Evolutionary conservation across 2,888 invertebrate genomes (phyloP).

Genomic region (Odontomyia ornata): DNA sequence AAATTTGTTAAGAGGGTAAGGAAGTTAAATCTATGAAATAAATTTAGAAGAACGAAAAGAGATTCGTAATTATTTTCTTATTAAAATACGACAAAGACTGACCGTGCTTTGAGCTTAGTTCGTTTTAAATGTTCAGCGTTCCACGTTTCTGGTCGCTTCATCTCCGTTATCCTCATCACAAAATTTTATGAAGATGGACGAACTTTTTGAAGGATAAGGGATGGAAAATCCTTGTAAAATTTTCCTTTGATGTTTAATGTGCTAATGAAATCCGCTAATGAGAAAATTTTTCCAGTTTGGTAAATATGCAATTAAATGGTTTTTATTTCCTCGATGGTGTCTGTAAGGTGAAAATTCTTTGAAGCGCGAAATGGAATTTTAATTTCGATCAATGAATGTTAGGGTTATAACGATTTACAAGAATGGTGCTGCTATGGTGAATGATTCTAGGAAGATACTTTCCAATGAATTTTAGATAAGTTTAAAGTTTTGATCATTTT

Average conservation of each 20-base stretch:
- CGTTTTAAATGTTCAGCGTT: background rate
- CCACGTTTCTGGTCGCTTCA: background rate
- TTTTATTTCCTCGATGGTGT: background rate
- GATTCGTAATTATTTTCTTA: background rate
- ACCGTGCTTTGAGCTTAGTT: background rate
- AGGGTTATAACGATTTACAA: no score
- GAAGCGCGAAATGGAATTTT: background rate
- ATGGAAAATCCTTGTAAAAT: background rate
- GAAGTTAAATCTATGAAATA: background rate
- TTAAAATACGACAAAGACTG: background rate
- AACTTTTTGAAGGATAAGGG: background rate
- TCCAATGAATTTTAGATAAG: no score
- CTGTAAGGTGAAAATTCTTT: background rate
- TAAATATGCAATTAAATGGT: slow-evolving; percentile 45
- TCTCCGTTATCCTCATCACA: background rate
- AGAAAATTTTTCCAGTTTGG: slow-evolving; percentile 46
- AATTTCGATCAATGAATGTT: no score
- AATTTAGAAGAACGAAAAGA: background rate
- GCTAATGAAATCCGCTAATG: slow-evolving; percentile 46
- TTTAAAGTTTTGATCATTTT: no score
- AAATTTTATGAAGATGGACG: background rate
- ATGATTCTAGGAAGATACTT: no score
- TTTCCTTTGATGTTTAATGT: slow-evolving; percentile 45
- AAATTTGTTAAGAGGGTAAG: background rate
- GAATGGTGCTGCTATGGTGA: no score